Conservation (phyloP, 2,888 invertebrate genomes). For the Epirrhoe tristata region DNA sequence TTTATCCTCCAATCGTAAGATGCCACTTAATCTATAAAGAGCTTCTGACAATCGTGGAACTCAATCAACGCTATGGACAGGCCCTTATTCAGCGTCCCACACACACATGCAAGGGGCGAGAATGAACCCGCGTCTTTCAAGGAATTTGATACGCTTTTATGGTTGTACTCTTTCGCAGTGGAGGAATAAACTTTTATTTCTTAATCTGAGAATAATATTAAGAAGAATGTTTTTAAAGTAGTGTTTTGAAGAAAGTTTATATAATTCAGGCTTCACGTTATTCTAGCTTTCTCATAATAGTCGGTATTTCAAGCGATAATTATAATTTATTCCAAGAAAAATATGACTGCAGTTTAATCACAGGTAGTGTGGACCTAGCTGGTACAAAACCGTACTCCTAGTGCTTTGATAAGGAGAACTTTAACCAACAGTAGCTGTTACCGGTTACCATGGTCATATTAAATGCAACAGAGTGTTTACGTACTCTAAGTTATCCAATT, state of each 20-base stretch:
- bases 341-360: too few relatives aligned
- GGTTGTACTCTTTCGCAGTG: conserved; percentile 16
- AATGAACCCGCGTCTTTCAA: conserved; percentile 38
- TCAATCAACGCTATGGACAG: conserved; percentile 58
- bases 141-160: conserved; percentile 60
- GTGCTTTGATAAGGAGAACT: too few relatives aligned
- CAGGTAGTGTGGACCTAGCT: too few relatives aligned
- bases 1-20: conserved; percentile 42
- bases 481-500: not conserved
- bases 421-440: too few relatives aligned
- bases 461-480: too few relatives aligned
- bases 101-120: conserved; percentile 52
- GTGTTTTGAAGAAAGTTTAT: not conserved
- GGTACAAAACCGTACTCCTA: too few relatives aligned
- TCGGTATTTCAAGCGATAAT: not conserved
- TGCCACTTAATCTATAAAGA: conserved; percentile 45
- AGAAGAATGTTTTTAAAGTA: not conserved
- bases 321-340: not conserved
- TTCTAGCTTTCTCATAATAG: not conserved
- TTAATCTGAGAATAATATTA: not conserved
- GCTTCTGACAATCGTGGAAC: conserved; percentile 49
- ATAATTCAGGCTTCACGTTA: not conserved
- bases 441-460: too few relatives aligned
- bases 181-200: not conserved
- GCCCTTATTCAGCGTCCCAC: conserved; percentile 74